Percentiles rank a stretch among this genome's conserved stretches.
Evolutionary conservation across 2,113 vertebrate genomes (phyloP).

Genomic region (Cyphomyrus discorhynchus): DNA sequence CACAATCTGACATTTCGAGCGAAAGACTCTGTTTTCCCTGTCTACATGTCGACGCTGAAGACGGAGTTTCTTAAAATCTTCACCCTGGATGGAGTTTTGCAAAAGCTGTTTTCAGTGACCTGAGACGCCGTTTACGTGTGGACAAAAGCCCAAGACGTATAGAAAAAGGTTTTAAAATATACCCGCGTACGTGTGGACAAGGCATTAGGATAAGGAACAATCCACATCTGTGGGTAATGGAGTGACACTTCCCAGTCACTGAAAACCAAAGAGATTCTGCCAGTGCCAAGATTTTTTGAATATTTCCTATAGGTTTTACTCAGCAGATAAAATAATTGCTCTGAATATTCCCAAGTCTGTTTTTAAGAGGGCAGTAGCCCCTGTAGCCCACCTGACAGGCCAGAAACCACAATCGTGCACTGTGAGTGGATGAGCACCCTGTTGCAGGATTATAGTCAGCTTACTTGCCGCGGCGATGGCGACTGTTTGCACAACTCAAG

Average conservation of each 20-base stretch:
- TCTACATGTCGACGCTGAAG: no score
- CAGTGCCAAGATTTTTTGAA: conserved; percentile 46
- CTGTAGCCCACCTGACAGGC: neutral
- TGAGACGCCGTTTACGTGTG: no score
- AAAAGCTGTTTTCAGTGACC: no score
- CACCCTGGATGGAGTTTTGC: no score
- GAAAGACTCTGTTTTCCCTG: no score
- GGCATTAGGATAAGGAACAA: neutral
- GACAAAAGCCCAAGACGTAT: no score
- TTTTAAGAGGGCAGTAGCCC: neutral
- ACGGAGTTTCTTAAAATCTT: no score
- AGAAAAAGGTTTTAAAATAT: no score
- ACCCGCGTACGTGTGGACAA: no score
- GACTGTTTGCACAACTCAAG: neutral
- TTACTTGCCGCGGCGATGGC: neutral
- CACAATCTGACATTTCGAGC: no score
- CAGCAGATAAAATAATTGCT: conserved; percentile 20
- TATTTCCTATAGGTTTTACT: conserved; percentile 37
- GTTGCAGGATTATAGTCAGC: neutral
- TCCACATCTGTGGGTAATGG: neutral
- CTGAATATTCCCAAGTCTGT: conserved; percentile 19
- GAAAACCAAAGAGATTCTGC: conserved; percentile 19
- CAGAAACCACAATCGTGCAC: neutral
- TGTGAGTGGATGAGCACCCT: neutral
- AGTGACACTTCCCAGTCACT: neutral